Evolutionary conservation across 2,888 invertebrate species (phyloP).

Genomic region (Griposia aprilina): DNA sequence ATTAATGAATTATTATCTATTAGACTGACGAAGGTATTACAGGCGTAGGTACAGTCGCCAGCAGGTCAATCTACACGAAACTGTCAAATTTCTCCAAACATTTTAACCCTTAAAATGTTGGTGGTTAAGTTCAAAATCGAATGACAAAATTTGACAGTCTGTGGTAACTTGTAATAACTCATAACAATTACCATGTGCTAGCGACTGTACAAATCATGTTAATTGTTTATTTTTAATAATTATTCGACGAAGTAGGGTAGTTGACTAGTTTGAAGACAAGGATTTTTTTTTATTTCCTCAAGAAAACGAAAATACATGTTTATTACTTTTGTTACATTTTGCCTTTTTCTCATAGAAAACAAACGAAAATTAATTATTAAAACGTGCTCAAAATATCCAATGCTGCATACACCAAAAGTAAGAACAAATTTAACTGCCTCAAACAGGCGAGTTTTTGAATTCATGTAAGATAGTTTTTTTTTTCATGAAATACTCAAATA

Average conservation of each 20-base stretch:
- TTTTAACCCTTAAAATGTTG: too few species aligned
- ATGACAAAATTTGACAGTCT: too few species aligned
- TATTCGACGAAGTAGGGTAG: constrained; percentile 47
- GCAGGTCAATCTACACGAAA: too few species aligned
- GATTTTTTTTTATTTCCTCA: neutral
- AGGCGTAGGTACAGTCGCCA: neutral
- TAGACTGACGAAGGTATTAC: constrained; percentile 37
- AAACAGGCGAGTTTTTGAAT: neutral
- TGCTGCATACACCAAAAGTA: neutral
- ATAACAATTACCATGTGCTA: too few species aligned
- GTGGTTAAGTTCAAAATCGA: too few species aligned
- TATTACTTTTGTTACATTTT: neutral
- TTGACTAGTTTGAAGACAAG: neutral
- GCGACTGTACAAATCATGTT: neutral
- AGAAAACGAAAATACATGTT: neutral
- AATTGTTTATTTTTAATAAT: constrained; percentile 2
- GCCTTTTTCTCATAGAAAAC: neutral
- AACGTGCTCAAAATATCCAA: neutral
- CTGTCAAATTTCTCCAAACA: too few species aligned
- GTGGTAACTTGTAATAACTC: too few species aligned
- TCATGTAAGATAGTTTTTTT: neutral
- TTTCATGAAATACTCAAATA: neutral
- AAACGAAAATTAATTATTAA: neutral
- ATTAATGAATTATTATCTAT: constrained; percentile 34
- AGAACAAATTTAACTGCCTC: neutral